These are phyloP conservation scores for Dicyema japonicum DNA, from an alignment of 1,140 invertebrate genomes.

Conservation along the genomic window DNA sequence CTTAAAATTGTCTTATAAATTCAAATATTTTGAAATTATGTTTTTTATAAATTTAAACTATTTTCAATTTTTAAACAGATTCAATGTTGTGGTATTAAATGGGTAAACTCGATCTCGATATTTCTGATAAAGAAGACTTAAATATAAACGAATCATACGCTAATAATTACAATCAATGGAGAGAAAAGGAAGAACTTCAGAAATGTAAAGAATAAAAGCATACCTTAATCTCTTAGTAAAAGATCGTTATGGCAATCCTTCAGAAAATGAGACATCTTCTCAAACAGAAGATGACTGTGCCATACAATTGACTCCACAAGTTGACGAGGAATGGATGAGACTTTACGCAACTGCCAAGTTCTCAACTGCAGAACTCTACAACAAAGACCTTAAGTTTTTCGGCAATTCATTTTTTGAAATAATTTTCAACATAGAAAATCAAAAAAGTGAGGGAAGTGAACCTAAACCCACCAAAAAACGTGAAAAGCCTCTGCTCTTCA, in stretches of 20 bases:
- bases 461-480: constrained; percentile 16
- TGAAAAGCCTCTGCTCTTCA: constrained; percentile 30
- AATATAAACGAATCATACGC: constrained; percentile 43
- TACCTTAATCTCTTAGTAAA: constrained; percentile 27
- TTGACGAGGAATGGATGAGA: constrained; percentile 52
- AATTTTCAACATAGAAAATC: constrained; percentile 5
- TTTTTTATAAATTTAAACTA: too few species aligned
- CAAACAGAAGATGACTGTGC: constrained; percentile 31
- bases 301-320: constrained; percentile 24
- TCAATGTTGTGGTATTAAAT: too few species aligned
- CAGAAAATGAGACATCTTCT: constrained; percentile 8
- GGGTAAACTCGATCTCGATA: too few species aligned
- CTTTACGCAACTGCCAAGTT: constrained; percentile 46
- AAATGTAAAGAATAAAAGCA: constrained; percentile 29
- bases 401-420: constrained; percentile 5
- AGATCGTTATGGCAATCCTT: constrained; percentile 32
- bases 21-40: too few species aligned
- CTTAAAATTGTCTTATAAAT: too few species aligned
- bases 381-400: constrained; percentile 40
- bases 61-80: too few species aligned
- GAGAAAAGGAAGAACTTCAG: constrained; percentile 45
- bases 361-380: constrained; percentile 53
- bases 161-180: constrained; percentile 39
- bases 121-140: too few species aligned
- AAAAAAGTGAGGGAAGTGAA: constrained; percentile 8